Percentiles rank a stretch among this genome's conserved stretches.
Evolutionary conservation across 2,888 invertebrate species (phyloP).

Genomic region (Helicoverpa assulta): DNA sequence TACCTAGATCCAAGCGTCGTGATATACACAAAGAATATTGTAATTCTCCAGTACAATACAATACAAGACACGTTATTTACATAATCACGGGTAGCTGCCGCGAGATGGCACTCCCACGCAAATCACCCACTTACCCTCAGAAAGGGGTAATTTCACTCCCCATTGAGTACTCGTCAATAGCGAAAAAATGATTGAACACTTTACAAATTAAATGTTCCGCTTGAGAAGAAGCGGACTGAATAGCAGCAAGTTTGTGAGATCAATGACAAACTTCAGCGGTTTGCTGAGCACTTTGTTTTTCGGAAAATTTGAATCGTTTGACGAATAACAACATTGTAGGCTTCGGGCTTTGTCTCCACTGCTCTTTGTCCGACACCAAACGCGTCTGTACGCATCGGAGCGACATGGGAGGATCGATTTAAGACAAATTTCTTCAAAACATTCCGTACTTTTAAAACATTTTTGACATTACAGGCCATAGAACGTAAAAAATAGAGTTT

Average conservation of each 20-base stretch:
- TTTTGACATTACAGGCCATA: too few relatives aligned
- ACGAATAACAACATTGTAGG: conserved; percentile 45
- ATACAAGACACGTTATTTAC: conserved; percentile 23
- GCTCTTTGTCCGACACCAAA: conserved; percentile 21
- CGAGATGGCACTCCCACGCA: conserved; percentile 41
- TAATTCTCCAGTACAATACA: neutral
- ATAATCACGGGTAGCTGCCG: conserved; percentile 3
- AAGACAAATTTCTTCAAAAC: too few relatives aligned
- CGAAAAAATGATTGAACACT: conserved; percentile 65
- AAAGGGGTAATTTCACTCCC: conserved; percentile 65
- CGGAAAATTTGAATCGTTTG: conserved; percentile 47
- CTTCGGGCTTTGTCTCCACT: conserved; percentile 15
- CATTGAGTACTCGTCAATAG: conserved; percentile 60
- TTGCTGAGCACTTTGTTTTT: conserved; percentile 36
- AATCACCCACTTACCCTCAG: conserved; percentile 55
- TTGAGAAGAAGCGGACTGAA: conserved; percentile 33
- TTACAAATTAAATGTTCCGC: conserved; percentile 58
- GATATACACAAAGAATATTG: neutral
- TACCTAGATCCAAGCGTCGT: too few relatives aligned
- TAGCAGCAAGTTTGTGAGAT: conserved; percentile 29
- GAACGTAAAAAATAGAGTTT: too few relatives aligned
- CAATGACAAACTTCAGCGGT: conserved; percentile 33
- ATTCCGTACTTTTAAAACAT: too few relatives aligned
- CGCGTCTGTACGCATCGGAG: neutral
- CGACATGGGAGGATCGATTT: too few relatives aligned